A percentile compares a stretch with the other conserved stretches of the same genome.
These are phyloP conservation scores for Portunus trituberculatus DNA, from an alignment of 1,140 invertebrate species.

Conservation along the genomic window DNA sequence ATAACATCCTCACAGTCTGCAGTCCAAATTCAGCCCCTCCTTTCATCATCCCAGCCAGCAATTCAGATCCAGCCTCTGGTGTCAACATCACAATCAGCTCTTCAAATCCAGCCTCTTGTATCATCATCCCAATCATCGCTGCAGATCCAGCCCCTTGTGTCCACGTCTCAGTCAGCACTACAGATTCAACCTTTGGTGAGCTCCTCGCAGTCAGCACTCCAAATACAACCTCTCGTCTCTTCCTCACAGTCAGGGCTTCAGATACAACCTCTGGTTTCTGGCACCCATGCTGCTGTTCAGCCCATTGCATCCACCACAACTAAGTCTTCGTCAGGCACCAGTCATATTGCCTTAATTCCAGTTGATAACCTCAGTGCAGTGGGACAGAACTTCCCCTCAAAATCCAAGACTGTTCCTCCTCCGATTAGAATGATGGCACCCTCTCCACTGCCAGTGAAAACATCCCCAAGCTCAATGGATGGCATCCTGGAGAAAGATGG, in stretches of 20 bases:
- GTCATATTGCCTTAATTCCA: slow-evolving; percentile 69
- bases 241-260: slow-evolving; percentile 48
- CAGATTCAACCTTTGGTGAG: slow-evolving; percentile 60
- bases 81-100: slow-evolving; percentile 51
- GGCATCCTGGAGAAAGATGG: slow-evolving; percentile 71
- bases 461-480: slow-evolving; percentile 42
- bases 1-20: slow-evolving; percentile 48
- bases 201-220: slow-evolving; percentile 52
- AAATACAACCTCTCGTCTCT: slow-evolving; percentile 50
- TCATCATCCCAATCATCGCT: slow-evolving; percentile 58
- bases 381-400: slow-evolving; percentile 56
- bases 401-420: slow-evolving; percentile 50
- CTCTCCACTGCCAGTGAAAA: slow-evolving; percentile 38
- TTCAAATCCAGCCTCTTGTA: slow-evolving; percentile 52
- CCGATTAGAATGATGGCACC: slow-evolving; percentile 65
- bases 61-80: slow-evolving; percentile 56
- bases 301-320: slow-evolving; percentile 60
- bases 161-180: slow-evolving; percentile 48
- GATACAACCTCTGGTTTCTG: slow-evolving; percentile 49
- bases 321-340: slow-evolving; percentile 45
- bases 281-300: slow-evolving; percentile 45
- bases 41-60: slow-evolving; percentile 49
- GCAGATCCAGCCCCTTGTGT: slow-evolving; percentile 54
- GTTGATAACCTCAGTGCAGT: slow-evolving; percentile 66
- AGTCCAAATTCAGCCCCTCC: slow-evolving; percentile 60